Base-by-base conservation (phyloP, 2,888 invertebrate genomes). In the Tethea ocularis region DNA sequence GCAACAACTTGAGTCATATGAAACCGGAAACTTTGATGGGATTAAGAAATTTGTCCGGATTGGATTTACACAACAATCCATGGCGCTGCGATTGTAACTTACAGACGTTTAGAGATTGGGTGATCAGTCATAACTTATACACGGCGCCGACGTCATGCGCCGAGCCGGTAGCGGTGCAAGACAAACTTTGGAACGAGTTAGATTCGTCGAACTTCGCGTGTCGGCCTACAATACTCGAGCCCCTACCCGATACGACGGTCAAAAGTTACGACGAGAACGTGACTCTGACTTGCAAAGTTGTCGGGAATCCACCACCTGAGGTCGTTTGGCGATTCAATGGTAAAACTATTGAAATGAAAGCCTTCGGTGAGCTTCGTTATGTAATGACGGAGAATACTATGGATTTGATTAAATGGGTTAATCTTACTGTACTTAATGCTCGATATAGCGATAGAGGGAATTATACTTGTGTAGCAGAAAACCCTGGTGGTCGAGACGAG, bases 1-100 rank as follows among this genome's bases (percentile, higher is more conserved):
- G 95, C n/a, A 98, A 98, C 84, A 95, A 94, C 71, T 88, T 98
- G 62, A 95, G 94, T 55, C 94, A 94, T 58, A 92, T 98, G 79
- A 94, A 94, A 64, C 93, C 95, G 41, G 95, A 95, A 75, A 95
- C 96, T 66, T 95, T 97, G 72, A 93, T 94, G 73, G 94, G 94
- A 20, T 87, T 97, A 54, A 92, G 94, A 53, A 96, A 95, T 78
- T 91, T 98, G 60, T 95, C 95, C 26, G 96, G 96, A 59, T 87
- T 98, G 46, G 96, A 96, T 72, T 89, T 98, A 52, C 95, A 95
- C 74, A 95, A 96, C 68, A 98, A 98, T 83, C 96, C 96, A 0
- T 98, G 98, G 98, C 94, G 96, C 61, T 98, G 98, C 84, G 97
- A 98, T 77, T 98, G 98, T 83, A 95, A 96, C 71, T 89, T 98